Base-by-base conservation (phyloP, 2,888 invertebrate species). In the Leptopterna dolabrata region DNA sequence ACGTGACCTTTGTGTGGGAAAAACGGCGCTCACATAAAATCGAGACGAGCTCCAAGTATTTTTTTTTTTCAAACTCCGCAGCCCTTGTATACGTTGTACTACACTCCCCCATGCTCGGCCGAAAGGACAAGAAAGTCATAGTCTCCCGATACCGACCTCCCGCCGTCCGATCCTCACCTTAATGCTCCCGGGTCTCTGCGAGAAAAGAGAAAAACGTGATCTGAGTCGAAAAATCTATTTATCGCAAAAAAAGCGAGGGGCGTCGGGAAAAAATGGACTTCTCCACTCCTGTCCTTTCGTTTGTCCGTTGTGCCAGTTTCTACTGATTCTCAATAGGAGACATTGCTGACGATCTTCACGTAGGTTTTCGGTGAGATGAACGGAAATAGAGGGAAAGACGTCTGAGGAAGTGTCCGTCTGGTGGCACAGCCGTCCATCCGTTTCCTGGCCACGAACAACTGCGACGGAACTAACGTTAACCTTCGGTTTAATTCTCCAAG, bases 81-180 rank as follows among this genome's bases (percentile, higher is more conserved):
- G 27, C 29, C 19, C 43, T n/a, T 14, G 78, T 36, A 29, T 71
- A 16, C 14, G n/a, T n/a, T n/a, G n/a, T n/a, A n/a, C 29, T 24
- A 36, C 19, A 19, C 13, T 36, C 76, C 76, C 13, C 2, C n/a
- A 36, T 30, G n/a, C 70, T 27, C 36, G 29, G 85, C 14, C 83
- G 70, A 70, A 63, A 70, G 83, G 83, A 83, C 83, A 70, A 83
- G 71, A 70, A 70, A 83, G 71, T 83, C 83, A 83, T 83, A 83
- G 55, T 55, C 55, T 47, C 14, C 45, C 16, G 55, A 81, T 63
- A 63, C 24, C 63, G 24, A 63, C 63, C 63, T 19, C 63, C 63
- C 41, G 73, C 41, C 13, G 16, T 29, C 73, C 30, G 36, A 36
- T 76, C 73, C 29, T n/a, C 36, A 76, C 73, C 73, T 41, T 76